phyloP scores from a whole-genome alignment of 1,140 invertebrate genomes.

The Sesamia nonagrioides region DNA sequence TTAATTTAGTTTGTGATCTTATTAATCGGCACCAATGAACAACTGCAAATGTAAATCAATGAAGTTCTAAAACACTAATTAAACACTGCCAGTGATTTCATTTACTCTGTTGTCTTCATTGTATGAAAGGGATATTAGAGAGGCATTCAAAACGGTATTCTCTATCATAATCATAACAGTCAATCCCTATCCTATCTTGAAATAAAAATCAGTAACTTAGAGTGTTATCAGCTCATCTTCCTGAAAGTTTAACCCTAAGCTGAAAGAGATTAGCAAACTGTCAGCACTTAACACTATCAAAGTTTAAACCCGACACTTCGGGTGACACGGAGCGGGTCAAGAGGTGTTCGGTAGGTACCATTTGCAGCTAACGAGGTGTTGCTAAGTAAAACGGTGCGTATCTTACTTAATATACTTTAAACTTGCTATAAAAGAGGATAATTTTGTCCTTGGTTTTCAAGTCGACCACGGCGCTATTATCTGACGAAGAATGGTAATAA shows the following conservation, averaged over 20 bases:
- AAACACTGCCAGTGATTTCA: too few relatives aligned
- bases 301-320: slow-evolving; percentile 40
- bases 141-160: too few relatives aligned
- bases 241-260: slow-evolving; percentile 19
- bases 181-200: background rate
- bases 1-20: too few relatives aligned
- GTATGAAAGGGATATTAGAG: too few relatives aligned
- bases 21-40: too few relatives aligned
- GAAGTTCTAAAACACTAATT: too few relatives aligned
- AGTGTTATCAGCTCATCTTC: slow-evolving; percentile 11
- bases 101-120: too few relatives aligned
- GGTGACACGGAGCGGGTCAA: slow-evolving; percentile 27
- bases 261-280: slow-evolving; percentile 38
- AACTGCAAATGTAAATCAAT: too few relatives aligned
- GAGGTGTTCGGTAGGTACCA: slow-evolving; percentile 13
- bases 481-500: too few relatives aligned
- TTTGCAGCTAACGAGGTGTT: slow-evolving; percentile 32
- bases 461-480: background rate
- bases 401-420: slow-evolving; percentile 31
- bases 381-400: slow-evolving; percentile 14
- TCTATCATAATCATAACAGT: background rate
- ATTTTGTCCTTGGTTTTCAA: background rate
- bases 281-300: slow-evolving; percentile 42
- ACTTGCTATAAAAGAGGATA: slow-evolving; percentile 5
- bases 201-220: background rate